Conservation (phyloP, 2,113 vertebrate genomes). For the Larimichthys crocea region DNA sequence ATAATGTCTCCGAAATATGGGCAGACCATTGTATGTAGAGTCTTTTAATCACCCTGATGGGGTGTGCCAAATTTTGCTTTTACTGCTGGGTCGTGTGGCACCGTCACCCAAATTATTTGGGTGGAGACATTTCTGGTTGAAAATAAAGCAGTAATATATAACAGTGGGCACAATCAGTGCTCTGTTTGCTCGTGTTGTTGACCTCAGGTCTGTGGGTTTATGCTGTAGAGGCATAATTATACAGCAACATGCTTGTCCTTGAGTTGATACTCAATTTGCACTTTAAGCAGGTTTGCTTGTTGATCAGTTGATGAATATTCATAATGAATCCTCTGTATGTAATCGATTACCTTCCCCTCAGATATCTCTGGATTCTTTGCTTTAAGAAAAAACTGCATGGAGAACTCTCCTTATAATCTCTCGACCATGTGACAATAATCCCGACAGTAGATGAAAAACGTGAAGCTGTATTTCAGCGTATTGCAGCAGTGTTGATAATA, state of each 20-base stretch:
- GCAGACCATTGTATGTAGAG: not conserved
- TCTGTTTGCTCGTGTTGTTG: not conserved
- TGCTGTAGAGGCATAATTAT: not conserved
- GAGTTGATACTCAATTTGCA: not conserved
- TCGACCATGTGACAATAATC: not conserved
- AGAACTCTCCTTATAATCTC: not conserved
- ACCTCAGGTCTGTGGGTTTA: not conserved
- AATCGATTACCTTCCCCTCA: not conserved
- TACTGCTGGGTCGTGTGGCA: not conserved
- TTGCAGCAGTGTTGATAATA: not conserved
- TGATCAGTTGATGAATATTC: not conserved
- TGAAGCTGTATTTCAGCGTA: not conserved
- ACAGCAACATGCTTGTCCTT: not conserved
- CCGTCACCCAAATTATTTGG: not conserved
- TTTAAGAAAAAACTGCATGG: not conserved
- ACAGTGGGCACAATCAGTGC: not conserved
- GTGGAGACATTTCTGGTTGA: not conserved
- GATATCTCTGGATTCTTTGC: not conserved
- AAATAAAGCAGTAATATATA: no score
- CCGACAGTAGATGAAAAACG: not conserved
- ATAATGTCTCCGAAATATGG: not conserved
- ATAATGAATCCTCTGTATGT: rapidly evolving
- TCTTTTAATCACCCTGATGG: not conserved
- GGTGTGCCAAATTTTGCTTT: not conserved
- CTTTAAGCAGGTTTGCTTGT: not conserved